Evolutionary conservation across 2,113 vertebrate species (phyloP).

Genomic region (Phrynosoma platyrhinos): DNA sequence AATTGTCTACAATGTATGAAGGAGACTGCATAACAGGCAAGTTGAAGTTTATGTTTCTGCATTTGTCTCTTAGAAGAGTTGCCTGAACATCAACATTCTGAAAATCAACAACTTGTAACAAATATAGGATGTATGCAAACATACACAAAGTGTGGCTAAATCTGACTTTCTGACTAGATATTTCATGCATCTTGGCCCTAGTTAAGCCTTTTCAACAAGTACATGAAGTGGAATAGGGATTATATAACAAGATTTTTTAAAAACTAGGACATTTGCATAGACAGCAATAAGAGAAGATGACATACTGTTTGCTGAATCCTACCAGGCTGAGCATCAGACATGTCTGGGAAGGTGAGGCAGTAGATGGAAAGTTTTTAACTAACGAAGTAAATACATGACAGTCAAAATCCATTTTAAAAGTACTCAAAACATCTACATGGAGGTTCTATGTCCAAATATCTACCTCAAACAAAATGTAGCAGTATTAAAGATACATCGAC

Average conservation of each 20-base stretch:
- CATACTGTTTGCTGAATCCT: slow-evolving; percentile 35
- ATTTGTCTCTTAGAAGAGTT: no score
- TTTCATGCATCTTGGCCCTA: not conserved
- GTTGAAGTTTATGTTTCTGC: no score
- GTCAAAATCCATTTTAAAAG: slow-evolving; percentile 5
- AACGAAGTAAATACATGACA: slow-evolving; percentile 27
- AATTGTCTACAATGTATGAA: not conserved
- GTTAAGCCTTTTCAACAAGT: slow-evolving; percentile 1
- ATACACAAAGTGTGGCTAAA: not conserved
- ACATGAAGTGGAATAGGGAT: not conserved
- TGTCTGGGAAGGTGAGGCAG: slow-evolving; percentile 14
- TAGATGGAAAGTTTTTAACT: slow-evolving; percentile 25
- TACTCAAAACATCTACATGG: not conserved
- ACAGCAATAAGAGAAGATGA: slow-evolving; percentile 32
- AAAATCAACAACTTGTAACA: not conserved
- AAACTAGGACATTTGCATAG: slow-evolving; percentile 26
- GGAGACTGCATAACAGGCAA: not conserved
- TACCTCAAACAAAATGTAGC: not conserved
- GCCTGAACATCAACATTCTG: not conserved
- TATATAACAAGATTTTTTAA: not conserved
- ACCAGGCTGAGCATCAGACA: slow-evolving; percentile 23
- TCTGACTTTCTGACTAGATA: not conserved
- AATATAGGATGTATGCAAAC: not conserved
- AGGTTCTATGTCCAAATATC: not conserved
- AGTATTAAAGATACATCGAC: not conserved